phyloP scores from a whole-genome alignment of 2,888 invertebrate genomes.

The Harpalus rufipes region DNA sequence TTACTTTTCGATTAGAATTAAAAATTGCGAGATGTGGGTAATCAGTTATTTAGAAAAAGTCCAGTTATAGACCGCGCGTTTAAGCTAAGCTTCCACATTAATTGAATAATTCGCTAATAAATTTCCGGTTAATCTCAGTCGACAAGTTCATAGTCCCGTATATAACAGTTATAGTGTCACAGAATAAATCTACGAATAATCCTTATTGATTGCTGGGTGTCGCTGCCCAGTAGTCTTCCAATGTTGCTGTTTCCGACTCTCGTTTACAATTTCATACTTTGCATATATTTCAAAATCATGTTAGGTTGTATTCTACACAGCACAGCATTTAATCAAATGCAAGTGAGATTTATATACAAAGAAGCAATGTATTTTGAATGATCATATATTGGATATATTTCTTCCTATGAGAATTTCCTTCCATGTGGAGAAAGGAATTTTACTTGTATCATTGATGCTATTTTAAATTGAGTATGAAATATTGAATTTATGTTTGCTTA shows the following conservation, averaged over 20 bases:
- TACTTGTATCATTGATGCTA: too few species aligned
- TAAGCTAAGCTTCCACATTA: conserved; percentile 11
- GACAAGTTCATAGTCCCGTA: conserved; percentile 43
- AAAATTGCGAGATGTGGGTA: conserved; percentile 12
- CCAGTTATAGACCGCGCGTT: conserved; percentile 7
- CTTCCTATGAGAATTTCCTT: not conserved
- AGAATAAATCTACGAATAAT: conserved; percentile 47
- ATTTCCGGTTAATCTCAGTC: conserved; percentile 18
- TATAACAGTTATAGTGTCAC: conserved; percentile 48
- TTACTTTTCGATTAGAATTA: not conserved
- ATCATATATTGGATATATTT: conserved; percentile 3
- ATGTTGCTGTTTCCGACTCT: conserved; percentile 19
- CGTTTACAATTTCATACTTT: conserved; percentile 28
- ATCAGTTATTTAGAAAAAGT: conserved; percentile 46
- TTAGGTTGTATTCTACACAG: not conserved
- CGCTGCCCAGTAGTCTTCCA: conserved; percentile 14
- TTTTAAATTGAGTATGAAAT: too few species aligned
- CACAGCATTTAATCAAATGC: conserved; percentile 30
- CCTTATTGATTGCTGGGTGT: conserved; percentile 56
- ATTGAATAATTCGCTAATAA: conserved; percentile 48
- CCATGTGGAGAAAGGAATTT: too few species aligned
- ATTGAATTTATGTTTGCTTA: too few species aligned
- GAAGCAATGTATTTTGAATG: not conserved
- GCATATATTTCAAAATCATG: conserved; percentile 21
- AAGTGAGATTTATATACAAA: conserved; percentile 5